Evolutionary conservation across 2,113 vertebrate genomes (phyloP), one percentile per base, ranked within the genome.

Genomic region (Podiceps cristatus): DNA sequence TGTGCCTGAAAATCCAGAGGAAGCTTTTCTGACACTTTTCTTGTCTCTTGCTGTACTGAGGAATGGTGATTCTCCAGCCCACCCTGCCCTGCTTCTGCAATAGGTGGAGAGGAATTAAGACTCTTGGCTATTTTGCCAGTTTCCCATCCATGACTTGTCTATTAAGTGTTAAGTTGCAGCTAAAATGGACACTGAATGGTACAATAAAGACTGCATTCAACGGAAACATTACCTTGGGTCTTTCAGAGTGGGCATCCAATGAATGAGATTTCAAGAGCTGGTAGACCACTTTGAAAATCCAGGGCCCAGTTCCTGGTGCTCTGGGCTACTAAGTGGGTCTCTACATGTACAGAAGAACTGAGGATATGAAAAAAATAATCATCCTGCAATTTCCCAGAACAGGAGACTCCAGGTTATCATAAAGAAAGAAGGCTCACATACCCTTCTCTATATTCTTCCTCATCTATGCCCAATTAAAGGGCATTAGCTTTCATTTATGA

Each of bases 401-500:
- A 58, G 23, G 19, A 29, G 55, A 82, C 93, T 90, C 50, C 42
- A 74, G 80, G 67, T 63, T 91, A 85, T 93, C 82, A 40, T 66
- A 83, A 75, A 31, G 58, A 73, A 94, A 93, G 69, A 91, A 95
- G 47, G 74, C 44, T 93, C 52, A 75, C 13, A 29, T 7, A 20
- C 24, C 18, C 18, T 75, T 66, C 67, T 95, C 76, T 94, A 9
- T 90, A 77, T 92, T 91, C 60, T 94, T 76, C 86, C 42, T 92
- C 59, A 33, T 89, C 25, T 94, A 11, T 53, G 73, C 50, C 56
- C 83, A 90, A 95, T 89, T 94, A 87, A 58, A 87, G 44, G 35
- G 28, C 56, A 93, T 85, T 89, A 87, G 33, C 67, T 96, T 87
- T 96, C 91, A 64, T 92, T 97, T 96, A 66, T 50, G 80, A 84